Conservation (phyloP, 2,888 invertebrate species). For the Nemoura dubitans region DNA sequence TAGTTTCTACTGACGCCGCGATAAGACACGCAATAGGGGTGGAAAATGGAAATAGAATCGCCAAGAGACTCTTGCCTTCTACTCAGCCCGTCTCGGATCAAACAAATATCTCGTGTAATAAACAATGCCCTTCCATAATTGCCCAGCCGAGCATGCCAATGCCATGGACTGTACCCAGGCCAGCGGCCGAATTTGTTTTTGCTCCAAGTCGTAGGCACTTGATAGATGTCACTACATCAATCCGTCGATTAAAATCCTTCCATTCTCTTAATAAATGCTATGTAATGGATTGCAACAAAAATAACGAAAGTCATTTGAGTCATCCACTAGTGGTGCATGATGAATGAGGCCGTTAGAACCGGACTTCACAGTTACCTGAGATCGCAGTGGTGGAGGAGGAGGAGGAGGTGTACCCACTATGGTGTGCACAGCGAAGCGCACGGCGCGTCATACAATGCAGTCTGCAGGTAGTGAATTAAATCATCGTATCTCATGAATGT, state of each 20-base stretch:
- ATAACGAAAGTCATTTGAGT: conserved; percentile 12
- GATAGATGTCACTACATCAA: too few relatives aligned
- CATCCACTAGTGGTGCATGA: neutral
- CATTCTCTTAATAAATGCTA: neutral
- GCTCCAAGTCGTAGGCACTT: too few relatives aligned
- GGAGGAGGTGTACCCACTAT: neutral
- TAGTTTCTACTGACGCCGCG: neutral
- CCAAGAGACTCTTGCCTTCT: neutral
- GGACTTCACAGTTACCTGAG: neutral
- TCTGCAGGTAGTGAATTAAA: neutral
- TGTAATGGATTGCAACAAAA: neutral
- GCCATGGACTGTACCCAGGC: neutral
- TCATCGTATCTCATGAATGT: neutral
- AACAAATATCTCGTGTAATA: neutral
- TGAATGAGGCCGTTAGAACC: neutral
- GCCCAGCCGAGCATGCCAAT: neutral
- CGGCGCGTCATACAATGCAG: neutral
- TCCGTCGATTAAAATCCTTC: neutral
- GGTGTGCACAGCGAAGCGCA: neutral
- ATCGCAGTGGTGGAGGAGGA: neutral
- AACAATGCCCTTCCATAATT: neutral
- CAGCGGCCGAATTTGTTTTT: neutral
- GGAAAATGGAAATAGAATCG: neutral
- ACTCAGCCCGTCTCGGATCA: neutral
- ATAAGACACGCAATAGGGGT: neutral